Conservation (phyloP, 2,888 invertebrate genomes). For the Spisula subtruncata region DNA sequence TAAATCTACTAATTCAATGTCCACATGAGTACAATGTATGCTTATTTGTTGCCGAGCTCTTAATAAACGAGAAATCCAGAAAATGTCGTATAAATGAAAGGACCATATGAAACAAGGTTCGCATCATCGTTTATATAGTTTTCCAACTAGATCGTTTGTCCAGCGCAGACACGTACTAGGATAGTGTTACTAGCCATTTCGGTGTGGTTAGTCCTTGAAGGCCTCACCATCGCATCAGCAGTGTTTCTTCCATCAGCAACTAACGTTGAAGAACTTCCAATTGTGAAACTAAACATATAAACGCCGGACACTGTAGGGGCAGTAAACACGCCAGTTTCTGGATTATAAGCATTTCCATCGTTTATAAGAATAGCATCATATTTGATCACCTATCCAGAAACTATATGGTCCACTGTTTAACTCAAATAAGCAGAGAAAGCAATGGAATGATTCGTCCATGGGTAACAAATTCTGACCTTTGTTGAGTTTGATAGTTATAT, state of each 20-base stretch:
- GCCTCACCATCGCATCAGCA: neutral
- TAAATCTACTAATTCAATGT: no score
- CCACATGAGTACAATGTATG: no score
- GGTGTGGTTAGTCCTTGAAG: neutral
- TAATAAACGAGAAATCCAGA: neutral
- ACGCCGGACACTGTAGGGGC: neutral
- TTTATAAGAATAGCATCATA: neutral
- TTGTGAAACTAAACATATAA: slow-evolving; percentile 1
- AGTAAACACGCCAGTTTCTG: neutral
- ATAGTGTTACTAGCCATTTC: neutral
- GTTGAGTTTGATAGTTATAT: neutral
- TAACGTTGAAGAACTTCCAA: neutral
- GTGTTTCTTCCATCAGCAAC: neutral
- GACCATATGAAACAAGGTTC: neutral
- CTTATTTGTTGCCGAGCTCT: neutral
- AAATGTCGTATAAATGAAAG: slow-evolving; percentile 5
- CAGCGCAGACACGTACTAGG: neutral
- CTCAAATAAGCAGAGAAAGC: neutral
- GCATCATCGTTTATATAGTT: neutral
- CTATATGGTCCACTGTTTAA: neutral
- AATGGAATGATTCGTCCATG: neutral
- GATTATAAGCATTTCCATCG: slow-evolving; percentile 9
- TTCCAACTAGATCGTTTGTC: neutral
- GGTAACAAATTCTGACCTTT: neutral
- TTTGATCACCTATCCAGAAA: neutral